phyloP scores from a whole-genome alignment of 2,888 invertebrate genomes.

The Chydorus sphaericus region DNA sequence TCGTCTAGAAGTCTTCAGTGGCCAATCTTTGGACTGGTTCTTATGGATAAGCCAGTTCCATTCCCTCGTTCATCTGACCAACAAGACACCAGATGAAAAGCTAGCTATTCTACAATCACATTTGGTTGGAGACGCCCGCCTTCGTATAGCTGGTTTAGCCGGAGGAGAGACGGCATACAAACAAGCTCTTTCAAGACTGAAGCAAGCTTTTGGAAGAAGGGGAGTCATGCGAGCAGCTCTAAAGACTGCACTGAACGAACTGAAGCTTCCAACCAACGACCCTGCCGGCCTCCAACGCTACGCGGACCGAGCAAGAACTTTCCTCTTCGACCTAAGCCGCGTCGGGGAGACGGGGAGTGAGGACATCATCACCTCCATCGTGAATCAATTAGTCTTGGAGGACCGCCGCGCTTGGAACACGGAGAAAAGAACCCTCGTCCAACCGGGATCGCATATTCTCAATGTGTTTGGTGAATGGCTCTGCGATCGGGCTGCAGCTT shows the following conservation, averaged over 20 bases:
- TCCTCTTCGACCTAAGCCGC: conserved; percentile 5
- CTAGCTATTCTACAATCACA: conserved; percentile 4
- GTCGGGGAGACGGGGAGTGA: neutral
- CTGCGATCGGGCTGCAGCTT: conserved; percentile 2
- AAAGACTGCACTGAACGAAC: neutral
- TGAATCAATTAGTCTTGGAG: neutral
- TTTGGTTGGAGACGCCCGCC: neutral
- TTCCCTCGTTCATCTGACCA: conserved; percentile 5
- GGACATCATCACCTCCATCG: conserved; percentile 3
- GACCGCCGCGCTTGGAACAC: conserved; percentile 5
- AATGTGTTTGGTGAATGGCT: conserved; percentile 9
- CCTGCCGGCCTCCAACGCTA: neutral
- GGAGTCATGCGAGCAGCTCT: conserved; percentile 9
- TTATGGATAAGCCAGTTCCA: neutral
- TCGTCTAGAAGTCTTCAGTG: neutral
- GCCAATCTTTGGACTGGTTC: conserved; percentile 6
- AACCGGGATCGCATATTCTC: neutral
- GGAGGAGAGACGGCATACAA: conserved; percentile 7
- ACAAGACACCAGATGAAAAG: conserved; percentile 2
- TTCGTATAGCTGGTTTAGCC: conserved; percentile 1
- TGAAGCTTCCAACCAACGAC: neutral
- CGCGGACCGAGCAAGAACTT: neutral
- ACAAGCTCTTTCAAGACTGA: neutral
- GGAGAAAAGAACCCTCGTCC: neutral
- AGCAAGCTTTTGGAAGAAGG: neutral